Conservation (phyloP, 2,113 vertebrate genomes). For the Casuarius casuarius region DNA sequence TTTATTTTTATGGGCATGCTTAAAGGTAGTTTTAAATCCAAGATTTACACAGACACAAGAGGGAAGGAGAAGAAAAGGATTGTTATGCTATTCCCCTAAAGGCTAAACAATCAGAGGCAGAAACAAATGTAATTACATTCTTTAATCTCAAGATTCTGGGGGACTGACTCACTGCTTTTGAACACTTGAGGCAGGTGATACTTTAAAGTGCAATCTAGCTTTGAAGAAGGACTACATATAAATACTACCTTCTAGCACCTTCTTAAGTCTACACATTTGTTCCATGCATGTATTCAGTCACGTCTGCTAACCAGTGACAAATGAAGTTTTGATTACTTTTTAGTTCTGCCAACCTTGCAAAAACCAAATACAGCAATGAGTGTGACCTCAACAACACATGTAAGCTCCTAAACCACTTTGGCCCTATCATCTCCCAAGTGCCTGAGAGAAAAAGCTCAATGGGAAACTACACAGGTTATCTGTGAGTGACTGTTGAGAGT, state of each 20-base stretch:
- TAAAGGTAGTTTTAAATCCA: not conserved
- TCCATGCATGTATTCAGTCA: not conserved
- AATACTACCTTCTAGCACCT: conserved; percentile 45
- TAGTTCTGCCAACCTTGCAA: not conserved
- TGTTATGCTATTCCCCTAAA: conserved; percentile 2
- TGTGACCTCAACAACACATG: not conserved
- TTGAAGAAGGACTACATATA: conserved; percentile 13
- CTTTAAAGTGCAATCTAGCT: conserved; percentile 33
- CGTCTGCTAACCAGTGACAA: conserved; percentile 2
- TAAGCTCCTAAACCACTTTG: not conserved
- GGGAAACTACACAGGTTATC: not conserved
- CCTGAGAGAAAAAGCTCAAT: not conserved
- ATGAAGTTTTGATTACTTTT: not conserved
- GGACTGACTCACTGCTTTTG: conserved; percentile 11
- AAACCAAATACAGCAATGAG: not conserved
- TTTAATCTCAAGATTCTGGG: conserved; percentile 15
- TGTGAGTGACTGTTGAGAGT: not conserved
- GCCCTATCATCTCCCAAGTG: not conserved
- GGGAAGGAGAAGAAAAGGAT: not conserved
- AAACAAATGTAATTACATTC: conserved; percentile 36
- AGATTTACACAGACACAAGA: not conserved
- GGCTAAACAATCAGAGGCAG: conserved; percentile 32
- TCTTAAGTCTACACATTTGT: not conserved
- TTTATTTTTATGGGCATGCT: not conserved
- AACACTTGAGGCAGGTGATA: conserved; percentile 10